These are phyloP conservation scores for Leptobrachium leishanense DNA, from an alignment of 2,113 vertebrate species.

Conservation along the genomic window DNA sequence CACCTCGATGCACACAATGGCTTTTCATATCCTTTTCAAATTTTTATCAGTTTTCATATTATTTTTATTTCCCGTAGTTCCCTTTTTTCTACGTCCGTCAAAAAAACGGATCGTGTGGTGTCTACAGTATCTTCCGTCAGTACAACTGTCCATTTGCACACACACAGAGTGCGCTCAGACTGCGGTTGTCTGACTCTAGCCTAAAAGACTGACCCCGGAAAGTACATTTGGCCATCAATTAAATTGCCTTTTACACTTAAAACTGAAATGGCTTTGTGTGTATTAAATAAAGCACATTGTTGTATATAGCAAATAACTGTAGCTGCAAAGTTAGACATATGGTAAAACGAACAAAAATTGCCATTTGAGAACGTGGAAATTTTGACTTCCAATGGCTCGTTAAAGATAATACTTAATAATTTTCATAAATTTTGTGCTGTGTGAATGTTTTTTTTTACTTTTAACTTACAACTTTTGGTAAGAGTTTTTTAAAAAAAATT, in stretches of 20 bases:
- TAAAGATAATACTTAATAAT: slow-evolving; percentile 21
- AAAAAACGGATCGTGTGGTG: no score
- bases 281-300: slow-evolving; percentile 20
- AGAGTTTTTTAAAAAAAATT: not conserved
- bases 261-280: slow-evolving; percentile 1
- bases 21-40: no score
- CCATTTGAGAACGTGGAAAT: slow-evolving; percentile 12
- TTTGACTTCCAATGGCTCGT: slow-evolving; percentile 21
- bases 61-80: no score
- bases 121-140: no score
- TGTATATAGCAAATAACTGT: slow-evolving; percentile 12
- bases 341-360: slow-evolving; percentile 13
- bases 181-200: no score
- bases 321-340: slow-evolving; percentile 21
- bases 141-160: no score
- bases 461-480: slow-evolving; percentile 3
- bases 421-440: slow-evolving; percentile 13
- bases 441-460: not conserved
- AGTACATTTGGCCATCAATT: not conserved
- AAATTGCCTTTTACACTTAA: slow-evolving; percentile 6
- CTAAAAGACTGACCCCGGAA: no score
- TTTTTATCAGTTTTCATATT: no score
- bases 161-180: no score
- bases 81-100: no score
- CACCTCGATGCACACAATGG: no score